These are phyloP conservation scores for Tinea semifulvella DNA, from an alignment of 2,888 invertebrate genomes.

Conservation along the genomic window DNA sequence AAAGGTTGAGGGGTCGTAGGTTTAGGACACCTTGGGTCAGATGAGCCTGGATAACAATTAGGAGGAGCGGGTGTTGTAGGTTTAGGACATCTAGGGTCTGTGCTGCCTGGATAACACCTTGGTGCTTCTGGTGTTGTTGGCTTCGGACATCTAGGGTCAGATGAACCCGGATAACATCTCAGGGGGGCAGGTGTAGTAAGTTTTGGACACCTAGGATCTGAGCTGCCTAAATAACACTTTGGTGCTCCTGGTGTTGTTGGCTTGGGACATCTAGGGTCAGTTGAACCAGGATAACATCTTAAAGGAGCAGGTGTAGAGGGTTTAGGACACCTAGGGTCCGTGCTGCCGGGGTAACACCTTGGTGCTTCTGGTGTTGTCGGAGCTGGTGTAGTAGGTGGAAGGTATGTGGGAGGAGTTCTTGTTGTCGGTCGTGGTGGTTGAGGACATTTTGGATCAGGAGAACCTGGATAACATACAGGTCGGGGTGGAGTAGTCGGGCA, in stretches of 20 bases:
- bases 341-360: constrained; percentile 23
- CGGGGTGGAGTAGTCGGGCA: constrained; percentile 25
- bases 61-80: constrained; percentile 27
- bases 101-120: constrained; percentile 24
- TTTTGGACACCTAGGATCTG: constrained; percentile 28
- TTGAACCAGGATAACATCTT: constrained; percentile 23
- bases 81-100: constrained; percentile 21
- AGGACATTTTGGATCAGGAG: constrained; percentile 29
- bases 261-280: constrained; percentile 27
- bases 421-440: constrained; percentile 29
- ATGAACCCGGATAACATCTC: constrained; percentile 27
- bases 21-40: constrained; percentile 27
- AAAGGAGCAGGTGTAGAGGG: constrained; percentile 24
- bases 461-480: constrained; percentile 30
- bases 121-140: constrained; percentile 24
- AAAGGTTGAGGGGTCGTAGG: constrained; percentile 27
- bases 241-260: constrained; percentile 27
- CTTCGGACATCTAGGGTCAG: constrained; percentile 27
- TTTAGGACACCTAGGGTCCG: constrained; percentile 26
- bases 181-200: constrained; percentile 24
- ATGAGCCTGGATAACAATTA: constrained; percentile 27
- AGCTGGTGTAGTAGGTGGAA: constrained; percentile 29
- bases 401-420: constrained; percentile 25
- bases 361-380: constrained; percentile 25
- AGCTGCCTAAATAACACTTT: constrained; percentile 21